Base-by-base conservation (phyloP, 2,888 invertebrate species). In the Callyntrura sp. region DNA sequence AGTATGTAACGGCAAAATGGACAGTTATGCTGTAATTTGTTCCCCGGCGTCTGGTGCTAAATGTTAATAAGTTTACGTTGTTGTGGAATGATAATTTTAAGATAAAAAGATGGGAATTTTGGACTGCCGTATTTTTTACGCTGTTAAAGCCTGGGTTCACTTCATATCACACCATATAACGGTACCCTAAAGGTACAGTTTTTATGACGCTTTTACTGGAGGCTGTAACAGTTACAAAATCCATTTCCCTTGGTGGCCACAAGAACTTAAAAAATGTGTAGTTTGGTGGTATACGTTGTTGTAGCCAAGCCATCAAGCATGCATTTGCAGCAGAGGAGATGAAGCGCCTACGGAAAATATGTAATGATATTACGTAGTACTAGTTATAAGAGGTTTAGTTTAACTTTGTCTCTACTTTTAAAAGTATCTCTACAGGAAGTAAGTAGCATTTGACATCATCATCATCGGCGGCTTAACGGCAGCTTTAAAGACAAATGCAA, bases 111-210 rank as follows among this genome's bases (percentile, higher is more conserved):
- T n/a, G 35, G 35, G 6, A 35, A 35, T 2, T 35, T 35, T 6
- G 35, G 6, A 35, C 35, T 6, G 35, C 6, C 2, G 6, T 35
- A 35, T 35, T 35, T 35, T 35, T 35, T 35, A 2, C 35, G 2
- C 35, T 2, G 35, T 35, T 35, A 35, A 35, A 35, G 35, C 6
- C n/a, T n/a, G n/a, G 35, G 35, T 60, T 20, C n/a, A n/a, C 20
- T 17, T n/a, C 60, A 60, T 60, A 60, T 60, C n/a, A 68, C 17
- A 35, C 35, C 14, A 8, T 70, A 70, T 70, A 70, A 43, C 17
- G n/a, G 43, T 35, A 6, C 70, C 43, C n/a, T 20, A 2, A 43
- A 43, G 70, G 17, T 70, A 17, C 60, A 70, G n/a, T 43, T 70
- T 60, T 70, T 43, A 20, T 65, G 17, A 43, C n/a, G 70, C 17